A percentile compares a stretch with the other conserved stretches of the same genome.
Evolutionary conservation across 2,888 invertebrate genomes (phyloP).

Genomic region (Stenodera caucasica): DNA sequence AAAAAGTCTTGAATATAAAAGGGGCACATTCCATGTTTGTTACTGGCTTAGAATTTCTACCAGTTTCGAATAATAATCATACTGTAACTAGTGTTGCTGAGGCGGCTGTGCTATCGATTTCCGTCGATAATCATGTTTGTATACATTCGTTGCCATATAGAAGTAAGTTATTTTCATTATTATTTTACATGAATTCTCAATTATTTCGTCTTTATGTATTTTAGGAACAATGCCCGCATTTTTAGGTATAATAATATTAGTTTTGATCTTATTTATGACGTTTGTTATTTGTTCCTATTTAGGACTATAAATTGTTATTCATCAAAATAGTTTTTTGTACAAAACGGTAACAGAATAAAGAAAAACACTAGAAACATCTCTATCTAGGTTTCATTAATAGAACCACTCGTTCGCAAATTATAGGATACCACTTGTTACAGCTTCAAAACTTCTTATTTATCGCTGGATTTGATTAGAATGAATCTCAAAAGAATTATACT

Average conservation of each 20-base stretch:
- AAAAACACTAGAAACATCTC: not conserved
- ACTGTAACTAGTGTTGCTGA: slow-evolving; percentile 74
- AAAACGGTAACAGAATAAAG: slow-evolving; percentile 21
- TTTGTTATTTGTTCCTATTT: slow-evolving; percentile 83
- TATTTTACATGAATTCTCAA: not conserved
- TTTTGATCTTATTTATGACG: slow-evolving; percentile 75
- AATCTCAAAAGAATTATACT: too few relatives aligned
- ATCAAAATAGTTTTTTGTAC: slow-evolving; percentile 22
- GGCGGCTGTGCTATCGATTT: slow-evolving; percentile 91
- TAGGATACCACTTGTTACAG: too few relatives aligned
- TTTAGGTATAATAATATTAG: slow-evolving; percentile 75
- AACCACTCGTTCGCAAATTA: too few relatives aligned
- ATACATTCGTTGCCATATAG: slow-evolving; percentile 83
- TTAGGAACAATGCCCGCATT: slow-evolving; percentile 80
- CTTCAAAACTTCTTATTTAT: too few relatives aligned
- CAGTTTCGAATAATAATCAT: slow-evolving; percentile 70
- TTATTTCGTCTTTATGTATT: slow-evolving; percentile 47
- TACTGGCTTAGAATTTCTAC: slow-evolving; percentile 92
- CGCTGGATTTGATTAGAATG: too few relatives aligned
- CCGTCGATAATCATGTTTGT: slow-evolving; percentile 91
- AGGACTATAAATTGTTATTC: slow-evolving; percentile 63
- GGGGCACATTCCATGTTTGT: slow-evolving; percentile 96
- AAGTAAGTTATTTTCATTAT: slow-evolving; percentile 61
- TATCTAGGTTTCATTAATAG: too few relatives aligned
- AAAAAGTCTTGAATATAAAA: slow-evolving; percentile 81